Base-by-base conservation (phyloP, 2,797 vertebrate species). In the Syncerus caffer region DNA sequence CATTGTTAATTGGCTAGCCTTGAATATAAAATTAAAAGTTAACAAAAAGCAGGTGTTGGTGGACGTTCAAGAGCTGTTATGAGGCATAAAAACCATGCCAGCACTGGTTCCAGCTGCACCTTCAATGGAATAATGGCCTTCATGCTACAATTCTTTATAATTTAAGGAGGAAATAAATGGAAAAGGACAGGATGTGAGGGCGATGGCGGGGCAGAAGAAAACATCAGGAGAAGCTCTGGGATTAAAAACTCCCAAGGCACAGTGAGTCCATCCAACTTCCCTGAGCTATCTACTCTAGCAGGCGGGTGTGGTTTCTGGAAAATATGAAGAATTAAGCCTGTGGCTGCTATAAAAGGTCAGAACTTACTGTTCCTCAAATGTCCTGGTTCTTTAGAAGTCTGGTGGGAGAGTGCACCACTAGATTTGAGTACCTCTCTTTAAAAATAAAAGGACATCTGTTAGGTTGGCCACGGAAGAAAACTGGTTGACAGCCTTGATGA, bases 291-390 rank as follows among this genome's bases (percentile, higher is more conserved):
- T 47, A 31, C 45, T 89, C 53, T 12, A 74, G 89, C 45, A 71
- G 45, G 57, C 14, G 27, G 84, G 96, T 79, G 93, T 85, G 58
- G 96, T 58, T 89, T 96, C 84, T 1, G 86, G 97, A 97, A 96
- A 97, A 84, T 87, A 94, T 88, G 84, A 97, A 97, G 90, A 94
- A 95, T 95, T 89, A 82, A 95, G 94, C 78, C 85, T 87, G 79
- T 80, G 82, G 86, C 89, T 90, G 76, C 87, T 92, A 90, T 91
- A 51, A 76, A 94, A 94, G 93, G 83, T 90, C 95, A 88, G 93
- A 93, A 97, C 93, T 95, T 74, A 90, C 71, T 93, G 87, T 92
- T 97, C 85, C 64, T 89, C 85, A 96, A 97, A 92, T 80, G 91
- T 96, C 55, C 57, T 58, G 14, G 76, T 67, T 89, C 85, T 90